These are phyloP conservation scores for Ceratitis capitata DNA, from an alignment of 1,140 invertebrate genomes.

Conservation along the genomic window DNA sequence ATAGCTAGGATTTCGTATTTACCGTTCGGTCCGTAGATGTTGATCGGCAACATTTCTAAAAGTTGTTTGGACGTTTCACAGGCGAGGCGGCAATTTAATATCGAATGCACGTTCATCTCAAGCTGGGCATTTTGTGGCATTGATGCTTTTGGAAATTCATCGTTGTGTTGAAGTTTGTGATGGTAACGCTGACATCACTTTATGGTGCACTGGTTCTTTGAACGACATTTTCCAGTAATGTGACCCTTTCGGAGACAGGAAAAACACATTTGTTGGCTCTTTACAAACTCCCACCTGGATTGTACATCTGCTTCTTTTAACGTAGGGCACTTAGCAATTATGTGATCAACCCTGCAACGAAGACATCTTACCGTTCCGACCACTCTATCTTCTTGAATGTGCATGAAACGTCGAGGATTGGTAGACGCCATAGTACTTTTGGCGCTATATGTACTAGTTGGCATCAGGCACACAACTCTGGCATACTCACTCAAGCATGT, in stretches of 20 bases:
- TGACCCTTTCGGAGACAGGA: not conserved
- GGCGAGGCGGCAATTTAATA: not conserved
- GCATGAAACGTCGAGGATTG: no score
- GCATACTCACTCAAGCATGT: not conserved
- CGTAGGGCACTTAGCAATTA: no score
- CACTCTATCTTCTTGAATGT: not conserved
- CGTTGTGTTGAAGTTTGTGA: no score
- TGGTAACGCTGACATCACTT: not conserved
- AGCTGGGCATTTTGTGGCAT: no score
- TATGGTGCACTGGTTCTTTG: not conserved
- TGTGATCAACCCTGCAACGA: not conserved
- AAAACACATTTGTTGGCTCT: not conserved
- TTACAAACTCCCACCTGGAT: no score
- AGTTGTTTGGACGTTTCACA: not conserved
- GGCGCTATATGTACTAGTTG: not conserved
- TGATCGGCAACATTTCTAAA: not conserved
- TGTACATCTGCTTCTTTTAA: not conserved
- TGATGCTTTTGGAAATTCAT: no score
- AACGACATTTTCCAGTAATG: no score
- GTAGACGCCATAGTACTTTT: not conserved
- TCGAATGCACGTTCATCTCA: not conserved
- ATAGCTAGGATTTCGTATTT: not conserved
- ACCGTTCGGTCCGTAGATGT: not conserved
- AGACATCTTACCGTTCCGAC: not conserved
- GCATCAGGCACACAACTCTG: not conserved